Conservation (phyloP, 2,113 vertebrate genomes). For the Megaptera novaeangliae region DNA sequence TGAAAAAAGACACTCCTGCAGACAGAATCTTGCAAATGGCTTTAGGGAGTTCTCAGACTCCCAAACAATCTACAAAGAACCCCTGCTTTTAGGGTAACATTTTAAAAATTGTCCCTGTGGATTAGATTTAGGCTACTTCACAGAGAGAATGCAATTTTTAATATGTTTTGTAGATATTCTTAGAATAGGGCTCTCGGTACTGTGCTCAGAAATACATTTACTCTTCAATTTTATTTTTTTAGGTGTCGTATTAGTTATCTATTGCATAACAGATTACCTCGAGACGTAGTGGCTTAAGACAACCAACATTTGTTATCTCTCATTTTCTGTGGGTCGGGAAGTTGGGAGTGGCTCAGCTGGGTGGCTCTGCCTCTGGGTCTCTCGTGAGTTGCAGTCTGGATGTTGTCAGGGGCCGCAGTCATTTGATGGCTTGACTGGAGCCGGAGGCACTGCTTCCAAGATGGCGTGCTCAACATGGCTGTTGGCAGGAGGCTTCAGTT, state of each 20-base stretch:
- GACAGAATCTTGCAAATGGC: too few species aligned
- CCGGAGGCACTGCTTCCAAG: too few species aligned
- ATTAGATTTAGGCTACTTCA: neutral
- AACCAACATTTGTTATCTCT: too few species aligned
- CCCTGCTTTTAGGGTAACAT: neutral
- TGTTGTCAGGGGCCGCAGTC: rapidly evolving
- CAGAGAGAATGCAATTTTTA: neutral
- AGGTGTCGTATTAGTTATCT: neutral
- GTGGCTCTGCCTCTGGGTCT: neutral
- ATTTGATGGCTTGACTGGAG: neutral
- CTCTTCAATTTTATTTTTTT: rapidly evolving
- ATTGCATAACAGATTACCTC: rapidly evolving
- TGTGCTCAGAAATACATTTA: neutral
- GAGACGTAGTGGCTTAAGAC: neutral
- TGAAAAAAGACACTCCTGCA: neutral
- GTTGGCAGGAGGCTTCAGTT: neutral
- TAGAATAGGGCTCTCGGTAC: rapidly evolving
- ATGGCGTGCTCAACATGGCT: rapidly evolving
- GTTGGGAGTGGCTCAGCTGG: neutral
- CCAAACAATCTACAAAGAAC: rapidly evolving
- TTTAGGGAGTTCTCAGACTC: neutral
- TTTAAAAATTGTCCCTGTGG: neutral
- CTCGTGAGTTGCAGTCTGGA: rapidly evolving
- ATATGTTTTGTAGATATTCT: rapidly evolving
- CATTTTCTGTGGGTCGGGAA: neutral